Conservation (phyloP, 2,797 vertebrate genomes). For the Ptychadena robeensis region DNA sequence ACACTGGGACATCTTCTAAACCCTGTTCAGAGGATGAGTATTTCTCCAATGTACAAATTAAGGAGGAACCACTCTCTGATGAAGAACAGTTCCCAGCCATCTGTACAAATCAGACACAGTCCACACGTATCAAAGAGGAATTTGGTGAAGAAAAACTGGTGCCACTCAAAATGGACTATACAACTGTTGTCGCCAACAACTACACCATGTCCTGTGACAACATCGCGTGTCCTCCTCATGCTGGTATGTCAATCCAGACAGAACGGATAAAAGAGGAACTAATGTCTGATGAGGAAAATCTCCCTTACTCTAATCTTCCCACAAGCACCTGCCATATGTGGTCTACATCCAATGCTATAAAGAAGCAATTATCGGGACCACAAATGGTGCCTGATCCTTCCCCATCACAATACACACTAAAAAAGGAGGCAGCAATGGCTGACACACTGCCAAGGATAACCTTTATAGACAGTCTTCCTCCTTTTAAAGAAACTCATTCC, state of each 20-base stretch:
- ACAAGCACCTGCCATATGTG: neutral
- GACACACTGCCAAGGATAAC: neutral
- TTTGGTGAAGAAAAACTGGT: neutral
- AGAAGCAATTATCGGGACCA: neutral
- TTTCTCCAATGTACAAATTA: neutral
- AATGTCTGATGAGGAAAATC: neutral
- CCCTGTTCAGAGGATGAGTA: neutral
- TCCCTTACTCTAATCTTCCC: neutral
- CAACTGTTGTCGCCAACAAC: neutral
- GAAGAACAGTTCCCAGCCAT: neutral
- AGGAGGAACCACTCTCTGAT: neutral
- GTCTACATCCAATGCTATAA: neutral
- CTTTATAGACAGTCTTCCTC: neutral
- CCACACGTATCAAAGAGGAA: neutral
- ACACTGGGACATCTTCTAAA: neutral
- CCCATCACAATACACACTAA: neutral
- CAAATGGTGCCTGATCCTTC: neutral
- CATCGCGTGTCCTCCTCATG: neutral
- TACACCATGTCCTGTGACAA: neutral
- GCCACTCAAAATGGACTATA: neutral
- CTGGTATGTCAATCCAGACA: neutral
- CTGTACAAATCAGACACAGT: no score
- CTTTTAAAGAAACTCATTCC: neutral
- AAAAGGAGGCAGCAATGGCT: neutral
- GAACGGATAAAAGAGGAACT: neutral